phyloP scores from a whole-genome alignment of 1,140 invertebrate species.

The Campoletis sonorensis region DNA sequence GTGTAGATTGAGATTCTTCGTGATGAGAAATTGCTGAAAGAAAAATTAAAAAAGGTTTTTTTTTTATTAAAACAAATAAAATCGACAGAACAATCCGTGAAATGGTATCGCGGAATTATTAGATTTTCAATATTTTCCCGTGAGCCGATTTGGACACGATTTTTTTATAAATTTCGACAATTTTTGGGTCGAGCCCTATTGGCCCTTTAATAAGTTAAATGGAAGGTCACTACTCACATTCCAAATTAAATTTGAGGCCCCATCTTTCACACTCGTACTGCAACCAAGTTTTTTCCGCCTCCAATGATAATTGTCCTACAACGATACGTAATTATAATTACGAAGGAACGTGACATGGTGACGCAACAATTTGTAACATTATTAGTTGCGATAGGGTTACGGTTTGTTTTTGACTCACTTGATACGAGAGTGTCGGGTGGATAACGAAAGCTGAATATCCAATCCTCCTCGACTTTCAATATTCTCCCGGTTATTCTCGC shows the following conservation, averaged over 20 bases:
- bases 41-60: constrained; percentile 48
- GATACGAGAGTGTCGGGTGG: constrained; percentile 88
- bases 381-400: not conserved
- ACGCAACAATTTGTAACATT: constrained; percentile 16
- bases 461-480: constrained; percentile 93
- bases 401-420: constrained; percentile 78
- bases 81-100: too few species aligned
- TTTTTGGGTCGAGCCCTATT: not conserved
- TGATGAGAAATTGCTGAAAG: constrained; percentile 80
- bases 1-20: constrained; percentile 92
- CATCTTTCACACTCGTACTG: constrained; percentile 91
- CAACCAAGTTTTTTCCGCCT: constrained; percentile 91
- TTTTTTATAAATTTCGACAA: not conserved
- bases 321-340: constrained; percentile 59
- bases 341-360: constrained; percentile 17
- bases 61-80: not conserved
- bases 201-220: not conserved
- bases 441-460: constrained; percentile 95
- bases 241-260: constrained; percentile 87
- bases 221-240: constrained; percentile 80
- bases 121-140: too few species aligned
- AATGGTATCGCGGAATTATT: too few species aligned
- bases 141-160: too few species aligned
- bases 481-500: constrained; percentile 95
- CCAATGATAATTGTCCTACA: constrained; percentile 89